Base-by-base conservation (phyloP, 2,888 invertebrate genomes). In the Drosophila kanekoi region DNA sequence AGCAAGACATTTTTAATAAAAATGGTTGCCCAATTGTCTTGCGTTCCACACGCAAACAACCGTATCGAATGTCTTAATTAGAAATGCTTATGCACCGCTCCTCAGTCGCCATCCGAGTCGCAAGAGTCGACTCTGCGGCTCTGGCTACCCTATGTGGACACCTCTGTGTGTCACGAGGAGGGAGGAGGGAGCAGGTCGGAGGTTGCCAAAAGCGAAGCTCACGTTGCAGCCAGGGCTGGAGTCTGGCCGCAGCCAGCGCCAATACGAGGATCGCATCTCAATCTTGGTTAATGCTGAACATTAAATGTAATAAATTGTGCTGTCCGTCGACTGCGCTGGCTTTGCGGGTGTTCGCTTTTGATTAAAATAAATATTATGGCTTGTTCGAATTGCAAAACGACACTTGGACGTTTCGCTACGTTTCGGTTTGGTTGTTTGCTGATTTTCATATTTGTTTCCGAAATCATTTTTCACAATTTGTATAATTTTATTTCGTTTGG, bases 51-150 rank as follows among this genome's bases (percentile, higher is more conserved):
- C 89, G 87, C 90, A 88, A 89, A 80, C 86, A 69, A 52, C 81
- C 89, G 72, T 84, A 90, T 90, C 90, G 90, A 91, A 90, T 91
- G 90, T 90, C 91, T 90, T 90, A 90, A 91, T 91, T 90, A 91
- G 90, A 90, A 87, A 90, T 77, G 70, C 75, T 74, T 70, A 76
- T 69, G 64, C 59, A 63, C 59, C 65, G 44, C 52, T 44, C 11
- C 58, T 41, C 33, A 37, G 60, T 53, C 51, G 49, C 23, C 23
- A 23, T 5, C 23, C 23, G 5, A 23, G 69, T 57, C 69, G 51
- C 60, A 47, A 45, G 61, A 45, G 61, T 47, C 47, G 57, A 28
- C n/a, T 49, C n/a, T 20, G 13, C n/a, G 51, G 18, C 48, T 47
- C 13, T n/a, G 47, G 47, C 38, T 52, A 51, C 44, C 51, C 59